Percentiles rank a stretch among this genome's conserved stretches.
phyloP scores from a whole-genome alignment of 2,113 vertebrate genomes.

The Mirza zaza region DNA sequence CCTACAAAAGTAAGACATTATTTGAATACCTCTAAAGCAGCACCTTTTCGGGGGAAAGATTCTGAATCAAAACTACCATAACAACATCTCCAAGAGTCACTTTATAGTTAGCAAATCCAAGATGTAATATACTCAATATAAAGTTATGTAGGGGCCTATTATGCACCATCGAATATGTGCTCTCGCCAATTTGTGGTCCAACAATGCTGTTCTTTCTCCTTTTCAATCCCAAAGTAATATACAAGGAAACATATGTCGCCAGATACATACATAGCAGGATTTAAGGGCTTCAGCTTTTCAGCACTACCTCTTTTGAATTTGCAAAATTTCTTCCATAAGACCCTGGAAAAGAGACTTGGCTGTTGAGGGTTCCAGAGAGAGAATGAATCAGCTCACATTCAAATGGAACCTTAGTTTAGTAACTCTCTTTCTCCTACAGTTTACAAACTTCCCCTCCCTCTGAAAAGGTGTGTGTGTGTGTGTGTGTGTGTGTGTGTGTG shows the following conservation, averaged over 20 bases:
- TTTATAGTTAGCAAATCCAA: conserved; percentile 63
- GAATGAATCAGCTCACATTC: background rate
- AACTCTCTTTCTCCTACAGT: background rate
- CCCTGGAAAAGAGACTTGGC: background rate
- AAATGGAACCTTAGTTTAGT: background rate
- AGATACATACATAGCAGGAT: background rate
- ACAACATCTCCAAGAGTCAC: conserved; percentile 46
- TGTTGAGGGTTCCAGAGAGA: background rate
- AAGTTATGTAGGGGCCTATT: conserved; percentile 58
- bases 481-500: background rate
- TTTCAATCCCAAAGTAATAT: background rate
- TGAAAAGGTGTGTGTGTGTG: background rate
- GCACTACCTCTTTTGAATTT: background rate
- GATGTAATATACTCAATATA: background rate
- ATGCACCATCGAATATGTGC: background rate
- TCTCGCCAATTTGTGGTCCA: conserved; percentile 27
- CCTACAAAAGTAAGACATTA: conserved; percentile 68
- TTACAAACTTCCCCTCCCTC: background rate
- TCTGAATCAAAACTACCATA: conserved; percentile 57
- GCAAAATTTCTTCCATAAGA: background rate
- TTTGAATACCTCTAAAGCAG: conserved; percentile 54
- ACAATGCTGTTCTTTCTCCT: conserved; percentile 34
- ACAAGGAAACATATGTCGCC: background rate
- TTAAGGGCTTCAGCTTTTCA: background rate
- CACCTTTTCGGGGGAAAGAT: conserved; percentile 57